Evolutionary conservation across 1,140 invertebrate genomes (phyloP).

Genomic region (Sitophilus oryzae): DNA sequence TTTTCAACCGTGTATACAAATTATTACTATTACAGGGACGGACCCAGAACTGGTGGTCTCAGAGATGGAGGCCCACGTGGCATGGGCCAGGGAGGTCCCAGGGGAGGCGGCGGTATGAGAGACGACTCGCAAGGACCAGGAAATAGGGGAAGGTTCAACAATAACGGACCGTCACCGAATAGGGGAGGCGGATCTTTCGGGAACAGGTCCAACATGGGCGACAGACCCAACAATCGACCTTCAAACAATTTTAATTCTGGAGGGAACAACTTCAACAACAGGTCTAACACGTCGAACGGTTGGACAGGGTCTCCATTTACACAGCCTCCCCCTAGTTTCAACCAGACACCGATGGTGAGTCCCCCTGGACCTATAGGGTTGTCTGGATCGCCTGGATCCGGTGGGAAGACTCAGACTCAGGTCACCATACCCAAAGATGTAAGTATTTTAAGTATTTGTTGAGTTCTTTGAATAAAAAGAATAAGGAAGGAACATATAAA

Average conservation of each 20-base stretch:
- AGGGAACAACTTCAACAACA: slow-evolving; percentile 6
- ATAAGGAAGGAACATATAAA: too few species aligned
- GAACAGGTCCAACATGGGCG: not conserved
- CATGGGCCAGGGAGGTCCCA: slow-evolving; percentile 16
- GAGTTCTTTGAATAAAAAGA: too few species aligned
- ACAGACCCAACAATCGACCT: not conserved
- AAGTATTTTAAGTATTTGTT: too few species aligned
- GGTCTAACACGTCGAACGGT: slow-evolving; percentile 3
- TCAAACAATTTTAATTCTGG: slow-evolving; percentile 22
- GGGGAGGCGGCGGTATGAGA: slow-evolving; percentile 31
- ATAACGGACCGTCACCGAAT: slow-evolving; percentile 1
- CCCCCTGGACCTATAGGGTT: slow-evolving; percentile 36
- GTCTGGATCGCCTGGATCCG: slow-evolving; percentile 44
- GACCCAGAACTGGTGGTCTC: slow-evolving; percentile 33
- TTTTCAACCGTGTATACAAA: too few species aligned
- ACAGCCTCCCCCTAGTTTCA: slow-evolving; percentile 29
- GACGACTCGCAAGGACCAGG: slow-evolving; percentile 28
- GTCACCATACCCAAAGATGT: slow-evolving; percentile 96
- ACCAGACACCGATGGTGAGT: slow-evolving; percentile 41
- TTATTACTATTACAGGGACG: slow-evolving; percentile 32
- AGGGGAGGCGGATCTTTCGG: not conserved
- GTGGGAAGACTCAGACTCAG: slow-evolving; percentile 68
- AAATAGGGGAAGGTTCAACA: not conserved
- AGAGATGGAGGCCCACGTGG: slow-evolving; percentile 11
- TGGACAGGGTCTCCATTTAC: slow-evolving; percentile 21